A percentile compares a stretch with the other conserved stretches of the same genome.
Conservation (phyloP, 2,113 vertebrate genomes). For the chimpanzee (Pan troglodytes) region NHGRI_mPanTro3-v2.1_pri NC_086015.1:45104001-45104500, state of each 20-base stretch:
- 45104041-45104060: not conserved
- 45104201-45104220: not conserved
- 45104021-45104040: not conserved
- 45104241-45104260: not conserved
- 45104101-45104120: not conserved
- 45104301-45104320: not conserved
- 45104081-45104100: not conserved
- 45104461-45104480: not conserved
- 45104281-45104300: too few species aligned
- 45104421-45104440: not conserved
- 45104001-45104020: not conserved
- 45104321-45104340: not conserved
- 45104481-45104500: fast-evolving
- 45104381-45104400: not conserved
- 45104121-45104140: not conserved
- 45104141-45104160: not conserved
- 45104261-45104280: not conserved
- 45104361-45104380: too few species aligned
- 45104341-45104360: not conserved
- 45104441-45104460: not conserved
- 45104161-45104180: not conserved
- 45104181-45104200: not conserved
- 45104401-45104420: not conserved
- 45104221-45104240: not conserved
- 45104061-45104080: not conserved